Conservation (phyloP, 2,113 vertebrate genomes). For the Seriola rivoliana region DNA sequence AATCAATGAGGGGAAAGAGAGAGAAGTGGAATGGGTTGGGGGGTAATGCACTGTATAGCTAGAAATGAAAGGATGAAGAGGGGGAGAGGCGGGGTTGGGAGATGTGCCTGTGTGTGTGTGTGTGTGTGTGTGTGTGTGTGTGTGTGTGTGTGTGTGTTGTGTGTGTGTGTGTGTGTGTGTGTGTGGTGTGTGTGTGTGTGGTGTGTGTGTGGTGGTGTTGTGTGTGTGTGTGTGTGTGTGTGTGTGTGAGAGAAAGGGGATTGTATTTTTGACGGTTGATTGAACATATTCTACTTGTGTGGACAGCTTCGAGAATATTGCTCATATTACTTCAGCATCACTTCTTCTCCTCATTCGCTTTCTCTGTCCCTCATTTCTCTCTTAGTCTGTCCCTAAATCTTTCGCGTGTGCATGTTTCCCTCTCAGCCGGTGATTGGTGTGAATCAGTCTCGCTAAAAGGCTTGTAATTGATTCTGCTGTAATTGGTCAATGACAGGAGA, state of each 20-base stretch:
- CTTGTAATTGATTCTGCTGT: slow-evolving; percentile 87
- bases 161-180: slow-evolving; percentile 15
- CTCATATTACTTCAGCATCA: slow-evolving; percentile 80
- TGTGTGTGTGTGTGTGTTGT: slow-evolving; percentile 32
- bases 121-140: slow-evolving; percentile 18
- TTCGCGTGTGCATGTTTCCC: slow-evolving; percentile 14
- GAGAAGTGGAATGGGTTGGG: slow-evolving; percentile 42
- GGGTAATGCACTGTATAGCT: slow-evolving; percentile 62
- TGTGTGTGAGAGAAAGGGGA: slow-evolving; percentile 25
- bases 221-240: slow-evolving; percentile 35
- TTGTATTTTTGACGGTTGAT: slow-evolving; percentile 73
- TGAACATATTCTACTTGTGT: slow-evolving; percentile 81
- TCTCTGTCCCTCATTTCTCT: slow-evolving; percentile 47
- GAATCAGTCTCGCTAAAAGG: slow-evolving; percentile 78
- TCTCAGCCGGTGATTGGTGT: slow-evolving; percentile 53
- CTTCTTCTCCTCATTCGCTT: slow-evolving; percentile 58
- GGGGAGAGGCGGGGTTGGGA: slow-evolving; percentile 24
- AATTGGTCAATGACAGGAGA: slow-evolving; percentile 85
- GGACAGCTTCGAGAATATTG: slow-evolving; percentile 76
- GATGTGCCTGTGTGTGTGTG: neutral
- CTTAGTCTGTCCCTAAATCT: slow-evolving; percentile 40
- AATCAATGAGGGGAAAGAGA: slow-evolving; percentile 75
- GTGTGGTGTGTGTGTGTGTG: neutral
- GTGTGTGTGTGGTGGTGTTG: slow-evolving; percentile 5
- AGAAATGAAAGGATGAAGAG: slow-evolving; percentile 55